phyloP scores from a whole-genome alignment of 1,140 invertebrate species.

The Hydropsyche tenuis region DNA sequence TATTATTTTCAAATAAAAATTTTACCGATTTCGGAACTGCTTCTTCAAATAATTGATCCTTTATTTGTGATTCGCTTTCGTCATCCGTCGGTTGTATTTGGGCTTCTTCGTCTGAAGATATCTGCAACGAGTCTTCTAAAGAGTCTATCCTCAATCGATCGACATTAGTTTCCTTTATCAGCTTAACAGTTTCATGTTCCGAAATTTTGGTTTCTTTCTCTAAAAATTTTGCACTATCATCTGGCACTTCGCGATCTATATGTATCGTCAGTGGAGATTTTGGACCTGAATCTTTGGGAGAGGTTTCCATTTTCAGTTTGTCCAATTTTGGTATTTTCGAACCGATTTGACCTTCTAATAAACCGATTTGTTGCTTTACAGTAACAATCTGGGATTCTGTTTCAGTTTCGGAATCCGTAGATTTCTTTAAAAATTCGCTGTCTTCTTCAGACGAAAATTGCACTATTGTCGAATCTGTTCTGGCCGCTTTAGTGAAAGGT shows the following conservation, averaged over 20 bases:
- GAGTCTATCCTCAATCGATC: conserved; percentile 44
- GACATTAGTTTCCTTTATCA: conserved; percentile 35
- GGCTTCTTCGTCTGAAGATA: conserved; percentile 49
- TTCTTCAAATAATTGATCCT: conserved; percentile 43
- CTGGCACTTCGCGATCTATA: conserved; percentile 37
- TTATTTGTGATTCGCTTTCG: conserved; percentile 45
- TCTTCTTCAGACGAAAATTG: conserved; percentile 64
- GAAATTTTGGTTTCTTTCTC: conserved; percentile 34
- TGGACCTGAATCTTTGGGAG: conserved; percentile 20
- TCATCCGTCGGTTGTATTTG: conserved; percentile 48
- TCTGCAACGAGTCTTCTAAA: conserved; percentile 46
- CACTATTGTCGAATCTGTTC: conserved; percentile 62
- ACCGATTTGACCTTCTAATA: conserved; percentile 41
- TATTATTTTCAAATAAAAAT: conserved; percentile 10
- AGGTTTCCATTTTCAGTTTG: background rate
- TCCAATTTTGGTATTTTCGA: conserved; percentile 13
- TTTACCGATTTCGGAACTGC: conserved; percentile 38
- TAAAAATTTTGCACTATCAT: conserved; percentile 14
- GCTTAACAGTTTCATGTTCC: conserved; percentile 39
- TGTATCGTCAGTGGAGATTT: conserved; percentile 46
- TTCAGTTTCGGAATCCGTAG: conserved; percentile 63
- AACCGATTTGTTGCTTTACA: conserved; percentile 45
- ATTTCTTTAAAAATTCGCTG: conserved; percentile 63
- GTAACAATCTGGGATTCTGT: conserved; percentile 60
- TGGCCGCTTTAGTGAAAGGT: conserved; percentile 56